Evolutionary conservation across 1,140 invertebrate genomes (phyloP), one percentile per base, ranked within the genome.

Genomic region (Micrasema minimum): DNA sequence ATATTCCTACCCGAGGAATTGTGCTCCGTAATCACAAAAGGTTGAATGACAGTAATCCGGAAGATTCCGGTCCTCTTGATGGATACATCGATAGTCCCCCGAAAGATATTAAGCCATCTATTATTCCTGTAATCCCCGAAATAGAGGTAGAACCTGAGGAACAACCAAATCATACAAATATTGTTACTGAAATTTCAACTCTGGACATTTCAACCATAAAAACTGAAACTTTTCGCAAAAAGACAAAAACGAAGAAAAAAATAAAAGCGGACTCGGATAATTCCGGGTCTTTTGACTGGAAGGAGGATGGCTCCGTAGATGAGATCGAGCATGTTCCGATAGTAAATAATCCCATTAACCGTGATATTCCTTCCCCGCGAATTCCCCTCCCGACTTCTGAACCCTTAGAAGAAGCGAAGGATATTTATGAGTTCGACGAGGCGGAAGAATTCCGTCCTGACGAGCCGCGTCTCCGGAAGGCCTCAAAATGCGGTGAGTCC

Each of bases 1-100:
- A 35, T 55, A 20, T 14, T 2, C 18, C 35, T 18, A 53, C 55
- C n/a, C 77, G 80, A 74, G 86, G 87, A 59, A 88, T 89, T 70
- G 86, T 85, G n/a, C 82, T 89, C 69, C 81, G 87, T 71, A 89
- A 85, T 79, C 87, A 88, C 72, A 88, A 87, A 79, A 76, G 88
- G 70, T 80, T 87, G 18, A 80, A 79, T 73, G 85, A 88, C 65
- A 77, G 78, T 66, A 77, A 48, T 77, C 71, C 50, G 76, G 81
- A 75, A 26, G 74, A 75, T 14, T 18, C 31, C 11, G 43, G 48
- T 20, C 1, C 43, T n/a, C 10, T 3, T 35, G 53, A 46, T 61
- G 68, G 50, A 37, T 53, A 38, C 53, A 12, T 53, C 7, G 55
- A 51, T 22, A 41, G 31, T 48, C 38, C 62, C 35, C 20, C 38